Base-by-base conservation (phyloP, 2,888 invertebrate genomes). In the Alsophila aescularia region DNA sequence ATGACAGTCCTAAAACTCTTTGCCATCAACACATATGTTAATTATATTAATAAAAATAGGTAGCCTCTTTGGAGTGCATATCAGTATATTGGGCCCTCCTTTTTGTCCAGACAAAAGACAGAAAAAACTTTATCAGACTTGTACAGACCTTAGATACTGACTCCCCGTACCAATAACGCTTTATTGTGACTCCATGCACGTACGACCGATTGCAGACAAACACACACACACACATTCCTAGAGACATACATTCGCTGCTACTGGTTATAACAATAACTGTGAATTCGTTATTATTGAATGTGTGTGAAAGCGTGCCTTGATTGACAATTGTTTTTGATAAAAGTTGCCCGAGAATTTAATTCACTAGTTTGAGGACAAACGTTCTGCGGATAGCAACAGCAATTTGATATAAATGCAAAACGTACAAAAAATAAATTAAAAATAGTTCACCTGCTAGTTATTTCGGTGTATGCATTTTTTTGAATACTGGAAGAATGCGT, bases 121-220 rank as follows among this genome's bases (percentile, higher is more conserved):
- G 24, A 2, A 7, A 24, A 24, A 24, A 2, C 7, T 24, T 5
- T 5, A 2, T 1, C n/a, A n/a, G 2, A 35, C 14, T 14, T 6
- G 8, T 35, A 0, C 0, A 16, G 8, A 40, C 12, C 39, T 45
- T n/a, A 45, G 1, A 5, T 37, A 56, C 55, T 56, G 50, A 8
- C 16, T 27, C 0, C 2, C 2, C 2, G 14, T 51, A 8, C 24
- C 13, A 12, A 31, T n/a, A 2, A 12, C 18, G 1, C 1, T 72
- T 70, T 73, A 81, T 88, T 87, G 79, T 74, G 69, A 88, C 65
- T 66, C 85, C 55, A 60, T 66, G 81, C 90, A 91, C 90, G 90
- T 85, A 75, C 82, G 82, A 81, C 80, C 85, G 84, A 85, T 85
- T 83, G 87, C 86, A 81, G 81, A 82, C 83, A 82, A 77, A 75